Base-by-base conservation (phyloP, 2,113 vertebrate species). In the Genyomyrus donnyi region DNA sequence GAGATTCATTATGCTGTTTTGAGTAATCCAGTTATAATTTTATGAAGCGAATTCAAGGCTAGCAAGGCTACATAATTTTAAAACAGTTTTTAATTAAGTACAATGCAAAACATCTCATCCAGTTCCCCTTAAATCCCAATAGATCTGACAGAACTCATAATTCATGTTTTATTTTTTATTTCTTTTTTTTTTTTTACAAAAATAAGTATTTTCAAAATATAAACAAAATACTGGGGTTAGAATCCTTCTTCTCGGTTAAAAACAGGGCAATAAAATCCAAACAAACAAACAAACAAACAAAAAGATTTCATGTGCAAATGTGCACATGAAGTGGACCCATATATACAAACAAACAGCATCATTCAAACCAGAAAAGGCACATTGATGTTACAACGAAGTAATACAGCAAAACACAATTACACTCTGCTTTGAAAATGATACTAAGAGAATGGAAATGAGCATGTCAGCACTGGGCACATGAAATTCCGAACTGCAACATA, bases 191-290 rank as follows among this genome's bases (percentile, higher is more conserved):
- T 50, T 27, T 10, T 8, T 74, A 80, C 35, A 80, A 80, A 80
- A 80, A 80, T 80, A 80, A 19, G 31, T 80, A 80, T 77, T 77
- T 77, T 77, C 35, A 77, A 74, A 77, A 77, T 80, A 80, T 80
- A 80, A 80, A 80, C 74, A 80, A 80, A 80, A 80, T n/a, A 42
- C 11, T 35, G 74, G 5, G 19, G 74, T 80, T 80, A 80, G 74
- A 80, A 35, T 17, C 35, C 27, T 77, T 3, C 70, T 85, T 85
- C 45, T 85, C 70, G 2, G 70, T 70, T 70, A 70, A 70, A 70
- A 48, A 35, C 31, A 84, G 42, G 31, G 19, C n/a, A 46, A 85
- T 85, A 49, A 85, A 85, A 85, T 24, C 24, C 84, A n/a, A 49
- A 49, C 17, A n/a, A 35, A 35, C 35, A 35, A 48, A 85, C 9